Evolutionary conservation across 92 coral and sea anemone species (phyloP).

Genomic region (Parazoanthus atlanticus): DNA sequence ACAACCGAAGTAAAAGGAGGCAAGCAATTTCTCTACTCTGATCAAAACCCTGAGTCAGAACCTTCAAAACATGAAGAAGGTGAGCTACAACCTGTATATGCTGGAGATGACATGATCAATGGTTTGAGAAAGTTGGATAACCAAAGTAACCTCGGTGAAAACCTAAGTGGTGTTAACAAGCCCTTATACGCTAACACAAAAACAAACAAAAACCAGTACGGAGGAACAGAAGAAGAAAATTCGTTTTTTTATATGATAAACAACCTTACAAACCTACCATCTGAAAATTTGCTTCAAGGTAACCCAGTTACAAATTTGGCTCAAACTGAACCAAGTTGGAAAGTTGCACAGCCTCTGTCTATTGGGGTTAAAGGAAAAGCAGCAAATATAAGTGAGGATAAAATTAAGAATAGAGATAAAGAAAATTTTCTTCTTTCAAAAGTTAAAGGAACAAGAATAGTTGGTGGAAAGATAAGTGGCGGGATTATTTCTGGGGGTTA

Average conservation of each 20-base stretch:
- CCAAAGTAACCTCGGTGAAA: neutral
- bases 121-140: neutral
- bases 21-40: constrained; percentile 24
- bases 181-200: neutral
- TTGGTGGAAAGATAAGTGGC: constrained; percentile 92
- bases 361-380: neutral
- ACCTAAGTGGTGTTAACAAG: neutral
- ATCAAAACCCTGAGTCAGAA: constrained; percentile 30
- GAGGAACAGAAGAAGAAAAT: neutral
- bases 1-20: neutral
- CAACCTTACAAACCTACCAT: neutral
- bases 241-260: neutral
- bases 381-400: neutral
- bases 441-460: constrained; percentile 69
- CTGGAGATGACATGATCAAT: neutral
- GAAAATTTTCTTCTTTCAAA: neutral
- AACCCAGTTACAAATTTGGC: neutral
- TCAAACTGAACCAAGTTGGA: constrained; percentile 1
- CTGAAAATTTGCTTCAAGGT: neutral
- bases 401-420: neutral
- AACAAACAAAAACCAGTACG: neutral
- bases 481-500: constrained; percentile 93
- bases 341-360: constrained; percentile 19
- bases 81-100: constrained; percentile 1
- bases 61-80: neutral